phyloP scores from a whole-genome alignment of 1,140 invertebrate genomes.

The Bathynomus jamesi region DNA sequence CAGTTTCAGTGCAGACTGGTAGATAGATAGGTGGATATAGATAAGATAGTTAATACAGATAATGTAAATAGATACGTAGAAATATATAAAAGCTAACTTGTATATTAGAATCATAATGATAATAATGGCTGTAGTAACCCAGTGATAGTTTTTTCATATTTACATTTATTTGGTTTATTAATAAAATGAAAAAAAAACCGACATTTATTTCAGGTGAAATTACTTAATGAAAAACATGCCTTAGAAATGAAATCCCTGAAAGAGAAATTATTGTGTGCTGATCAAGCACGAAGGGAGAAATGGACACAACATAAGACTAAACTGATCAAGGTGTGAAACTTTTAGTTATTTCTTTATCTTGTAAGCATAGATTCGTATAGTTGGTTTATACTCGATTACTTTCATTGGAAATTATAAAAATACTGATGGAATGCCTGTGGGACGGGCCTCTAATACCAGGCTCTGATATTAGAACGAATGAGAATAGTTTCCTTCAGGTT shows the following conservation, averaged over 20 bases:
- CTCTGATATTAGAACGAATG: too few species aligned
- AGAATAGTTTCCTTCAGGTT: too few species aligned
- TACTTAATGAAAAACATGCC: slow-evolving; percentile 6
- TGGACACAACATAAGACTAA: slow-evolving; percentile 26
- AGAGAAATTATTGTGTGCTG: slow-evolving; percentile 14
- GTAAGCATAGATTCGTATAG: too few species aligned
- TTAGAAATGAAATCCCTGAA: slow-evolving; percentile 10
- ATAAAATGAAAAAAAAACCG: too few species aligned
- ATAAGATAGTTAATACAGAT: background rate
- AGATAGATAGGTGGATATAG: background rate
- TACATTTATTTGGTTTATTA: background rate
- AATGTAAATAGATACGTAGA: background rate
- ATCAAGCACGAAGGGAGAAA: slow-evolving; percentile 22
- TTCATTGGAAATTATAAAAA: too few species aligned
- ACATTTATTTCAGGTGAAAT: slow-evolving; percentile 17
- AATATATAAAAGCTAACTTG: background rate
- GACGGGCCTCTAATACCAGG: too few species aligned
- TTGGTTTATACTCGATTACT: too few species aligned
- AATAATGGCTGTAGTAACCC: too few species aligned
- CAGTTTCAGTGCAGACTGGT: too few species aligned
- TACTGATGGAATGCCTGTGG: too few species aligned
- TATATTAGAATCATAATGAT: background rate
- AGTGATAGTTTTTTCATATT: background rate
- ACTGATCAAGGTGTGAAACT: slow-evolving; percentile 22
- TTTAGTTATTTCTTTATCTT: too few species aligned